Base-by-base conservation (phyloP, 2,888 invertebrate species). In the Allophyes oxyacanthae region DNA sequence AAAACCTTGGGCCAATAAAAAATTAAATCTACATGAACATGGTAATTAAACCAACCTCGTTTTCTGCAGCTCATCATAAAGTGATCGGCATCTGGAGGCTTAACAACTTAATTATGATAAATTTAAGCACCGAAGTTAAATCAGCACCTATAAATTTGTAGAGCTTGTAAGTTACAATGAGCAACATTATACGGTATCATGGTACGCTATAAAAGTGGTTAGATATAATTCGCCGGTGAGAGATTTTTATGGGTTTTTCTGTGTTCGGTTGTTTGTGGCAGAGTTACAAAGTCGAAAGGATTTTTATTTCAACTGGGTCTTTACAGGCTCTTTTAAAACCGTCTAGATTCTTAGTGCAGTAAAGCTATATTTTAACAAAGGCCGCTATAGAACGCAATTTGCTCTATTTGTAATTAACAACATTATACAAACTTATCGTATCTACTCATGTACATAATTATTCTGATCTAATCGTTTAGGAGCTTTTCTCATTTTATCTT, bases 41-140 rank as follows among this genome's bases (percentile, higher is more conserved):
- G 15, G 9, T n/a, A 37, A 34, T 50, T 54, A 38, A 52, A 8
- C 8, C 30, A 7, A 30, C 46, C 33, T 41, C n/a, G 34, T 25
- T 52, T 30, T 48, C 43, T 43, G 48, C 53, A 26, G 28, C 0
- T 26, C 10, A 10, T 50, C 42, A 38, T 72, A 67, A 73, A 73
- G 13, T 62, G 32, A 61, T 67, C 50, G 52, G 44, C 30, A 40
- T 40, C 11, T 14, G n/a, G n/a, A 14, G 15, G n/a, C 10, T n/a
- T 44, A 66, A 73, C 67, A 52, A 62, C 71, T 50, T 70, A 67
- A 73, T 73, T 60, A 32, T 52, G 30, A 50, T 52, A 49, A 51
- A 44, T 28, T 36, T 20, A 48, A 49, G 37, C 25, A 48, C 26
- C 26, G 11, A 46, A 37, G 36, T 54, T 48, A 40, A 65, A 59